Evolutionary conservation across 2,797 vertebrate species (phyloP).

Genomic region (Alosa sapidissima): DNA sequence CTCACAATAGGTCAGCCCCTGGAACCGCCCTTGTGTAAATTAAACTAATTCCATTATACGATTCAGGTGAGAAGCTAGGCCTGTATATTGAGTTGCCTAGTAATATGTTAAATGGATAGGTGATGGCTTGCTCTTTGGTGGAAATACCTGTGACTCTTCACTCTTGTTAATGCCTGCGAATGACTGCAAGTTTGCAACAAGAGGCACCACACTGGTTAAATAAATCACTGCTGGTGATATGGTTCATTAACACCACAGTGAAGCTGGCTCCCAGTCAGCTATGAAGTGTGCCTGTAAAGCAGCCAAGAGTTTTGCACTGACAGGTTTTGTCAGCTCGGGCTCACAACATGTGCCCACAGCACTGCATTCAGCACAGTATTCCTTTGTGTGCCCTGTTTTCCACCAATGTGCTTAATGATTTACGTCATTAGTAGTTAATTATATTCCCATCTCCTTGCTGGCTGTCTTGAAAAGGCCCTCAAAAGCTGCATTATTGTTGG

Average conservation of each 20-base stretch:
- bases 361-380: not conserved
- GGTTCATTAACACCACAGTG: not conserved
- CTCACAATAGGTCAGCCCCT: no score
- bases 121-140: not conserved
- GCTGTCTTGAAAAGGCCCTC: not conserved
- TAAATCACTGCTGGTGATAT: not conserved
- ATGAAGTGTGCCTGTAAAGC: not conserved
- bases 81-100: no score
- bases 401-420: not conserved
- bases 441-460: no score
- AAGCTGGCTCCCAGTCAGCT: not conserved
- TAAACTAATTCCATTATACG: no score
- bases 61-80: no score
- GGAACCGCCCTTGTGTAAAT: no score
- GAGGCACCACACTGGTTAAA: not conserved
- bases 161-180: not conserved
- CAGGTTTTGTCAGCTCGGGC: not conserved
- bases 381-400: not conserved
- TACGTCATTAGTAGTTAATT: not conserved
- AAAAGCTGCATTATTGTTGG: not conserved
- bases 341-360: not conserved
- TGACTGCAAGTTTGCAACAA: not conserved
- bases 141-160: not conserved
- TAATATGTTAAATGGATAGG: not conserved
- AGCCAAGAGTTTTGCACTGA: not conserved